Conservation (phyloP, 2,113 vertebrate genomes). For the Solenodon paradoxus region DNA sequence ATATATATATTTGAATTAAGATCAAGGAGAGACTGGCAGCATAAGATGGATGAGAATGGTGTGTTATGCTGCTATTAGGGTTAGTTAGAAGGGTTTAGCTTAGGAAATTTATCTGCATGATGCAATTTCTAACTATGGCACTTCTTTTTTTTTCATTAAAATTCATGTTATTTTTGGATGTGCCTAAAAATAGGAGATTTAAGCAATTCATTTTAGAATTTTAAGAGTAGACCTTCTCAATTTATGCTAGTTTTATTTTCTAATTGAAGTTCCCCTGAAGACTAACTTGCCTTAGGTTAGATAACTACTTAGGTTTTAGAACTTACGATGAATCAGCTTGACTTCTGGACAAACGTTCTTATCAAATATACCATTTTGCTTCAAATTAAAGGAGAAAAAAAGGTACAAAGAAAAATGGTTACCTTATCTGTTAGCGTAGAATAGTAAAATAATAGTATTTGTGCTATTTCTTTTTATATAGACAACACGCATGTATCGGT, state of each 20-base stretch:
- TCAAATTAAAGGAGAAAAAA: neutral
- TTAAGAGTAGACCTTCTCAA: neutral
- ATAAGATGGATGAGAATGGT: neutral
- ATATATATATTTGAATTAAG: conserved; percentile 22
- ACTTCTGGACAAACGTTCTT: neutral
- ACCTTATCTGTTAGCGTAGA: neutral
- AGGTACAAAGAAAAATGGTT: neutral
- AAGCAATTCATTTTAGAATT: neutral
- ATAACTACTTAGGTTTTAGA: neutral
- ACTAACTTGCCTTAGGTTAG: neutral
- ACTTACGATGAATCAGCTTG: neutral
- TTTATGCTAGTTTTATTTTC: neutral
- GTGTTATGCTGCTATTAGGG: neutral
- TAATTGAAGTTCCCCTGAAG: neutral
- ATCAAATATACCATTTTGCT: neutral
- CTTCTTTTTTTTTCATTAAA: conserved; percentile 36
- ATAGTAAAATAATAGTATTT: neutral
- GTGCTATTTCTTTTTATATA: neutral
- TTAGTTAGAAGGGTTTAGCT: neutral
- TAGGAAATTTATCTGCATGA: neutral
- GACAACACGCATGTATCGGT: neutral
- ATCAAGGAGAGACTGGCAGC: neutral
- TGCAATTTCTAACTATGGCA: neutral
- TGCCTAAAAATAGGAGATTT: neutral
- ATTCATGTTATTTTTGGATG: conserved; percentile 3